Evolutionary conservation across 2,113 vertebrate species (phyloP).

Genomic region (Columba janthina): DNA sequence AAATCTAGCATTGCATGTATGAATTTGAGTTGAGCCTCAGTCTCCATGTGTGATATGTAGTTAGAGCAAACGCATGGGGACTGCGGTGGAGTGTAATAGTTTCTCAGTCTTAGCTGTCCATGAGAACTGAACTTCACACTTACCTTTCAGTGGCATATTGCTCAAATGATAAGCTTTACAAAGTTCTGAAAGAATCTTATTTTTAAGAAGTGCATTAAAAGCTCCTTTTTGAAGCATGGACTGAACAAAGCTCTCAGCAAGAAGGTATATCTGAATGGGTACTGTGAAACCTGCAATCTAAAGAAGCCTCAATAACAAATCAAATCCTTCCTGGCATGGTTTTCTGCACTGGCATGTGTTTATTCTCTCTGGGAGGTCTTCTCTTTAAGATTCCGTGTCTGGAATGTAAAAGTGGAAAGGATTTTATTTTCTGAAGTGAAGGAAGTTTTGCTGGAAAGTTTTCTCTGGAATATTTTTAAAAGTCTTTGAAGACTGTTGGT

Average conservation of each 20-base stretch:
- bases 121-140: neutral
- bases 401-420: neutral
- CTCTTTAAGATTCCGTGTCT: neutral
- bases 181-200: neutral
- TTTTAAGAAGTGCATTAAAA: conserved; percentile 8
- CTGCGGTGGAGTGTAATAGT: fast-evolving
- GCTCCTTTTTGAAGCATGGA: conserved; percentile 1
- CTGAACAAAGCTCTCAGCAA: conserved; percentile 43
- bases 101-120: neutral
- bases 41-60: neutral
- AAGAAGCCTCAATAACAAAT: conserved; percentile 11
- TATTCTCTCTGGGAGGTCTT: conserved; percentile 41
- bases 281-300: conserved; percentile 11
- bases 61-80: neutral
- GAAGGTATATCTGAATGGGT: neutral
- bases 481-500: neutral
- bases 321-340: conserved; percentile 4
- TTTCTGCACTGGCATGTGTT: conserved; percentile 18
- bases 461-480: neutral
- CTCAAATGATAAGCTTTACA: conserved; percentile 18
- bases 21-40: neutral
- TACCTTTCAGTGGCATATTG: neutral
- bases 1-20: neutral
- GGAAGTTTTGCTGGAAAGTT: neutral
- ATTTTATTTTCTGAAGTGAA: neutral